Evolutionary conservation across 2,888 invertebrate genomes (phyloP).

Genomic region (Drosophila meridionalis): DNA sequence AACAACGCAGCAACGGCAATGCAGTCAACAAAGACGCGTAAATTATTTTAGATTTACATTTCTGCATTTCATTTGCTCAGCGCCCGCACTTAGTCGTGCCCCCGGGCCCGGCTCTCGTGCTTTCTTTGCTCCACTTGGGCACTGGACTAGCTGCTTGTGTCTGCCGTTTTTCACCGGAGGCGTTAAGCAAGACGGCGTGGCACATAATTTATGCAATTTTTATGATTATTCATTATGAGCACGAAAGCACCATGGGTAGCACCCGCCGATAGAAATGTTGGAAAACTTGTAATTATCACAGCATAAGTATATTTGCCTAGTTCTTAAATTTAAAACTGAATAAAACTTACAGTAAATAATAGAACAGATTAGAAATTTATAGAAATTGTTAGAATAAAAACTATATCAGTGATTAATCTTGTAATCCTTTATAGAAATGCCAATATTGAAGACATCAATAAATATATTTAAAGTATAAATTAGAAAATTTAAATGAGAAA

Average conservation of each 20-base stretch:
- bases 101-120: neutral
- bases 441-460: neutral
- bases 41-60: constrained; percentile 83
- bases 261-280: neutral
- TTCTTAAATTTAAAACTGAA: neutral
- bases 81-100: constrained; percentile 35
- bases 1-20: constrained; percentile 49
- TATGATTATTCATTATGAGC: constrained; percentile 79
- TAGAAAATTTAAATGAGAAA: neutral
- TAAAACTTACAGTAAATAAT: neutral
- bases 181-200: constrained; percentile 76
- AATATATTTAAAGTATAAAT: neutral
- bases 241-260: constrained; percentile 41
- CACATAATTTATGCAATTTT: constrained; percentile 80
- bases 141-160: constrained; percentile 28
- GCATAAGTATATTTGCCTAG: neutral
- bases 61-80: constrained; percentile 79
- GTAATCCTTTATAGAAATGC: too few relatives aligned
- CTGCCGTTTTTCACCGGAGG: constrained; percentile 63
- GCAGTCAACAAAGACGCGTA: constrained; percentile 82
- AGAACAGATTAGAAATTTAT: neutral
- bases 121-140: neutral
- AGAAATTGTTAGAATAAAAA: neutral
- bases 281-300: constrained; percentile 1
- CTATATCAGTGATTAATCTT: too few relatives aligned